phyloP scores from a whole-genome alignment of 2,113 vertebrate genomes.

The Notothenia coriiceps region DNA sequence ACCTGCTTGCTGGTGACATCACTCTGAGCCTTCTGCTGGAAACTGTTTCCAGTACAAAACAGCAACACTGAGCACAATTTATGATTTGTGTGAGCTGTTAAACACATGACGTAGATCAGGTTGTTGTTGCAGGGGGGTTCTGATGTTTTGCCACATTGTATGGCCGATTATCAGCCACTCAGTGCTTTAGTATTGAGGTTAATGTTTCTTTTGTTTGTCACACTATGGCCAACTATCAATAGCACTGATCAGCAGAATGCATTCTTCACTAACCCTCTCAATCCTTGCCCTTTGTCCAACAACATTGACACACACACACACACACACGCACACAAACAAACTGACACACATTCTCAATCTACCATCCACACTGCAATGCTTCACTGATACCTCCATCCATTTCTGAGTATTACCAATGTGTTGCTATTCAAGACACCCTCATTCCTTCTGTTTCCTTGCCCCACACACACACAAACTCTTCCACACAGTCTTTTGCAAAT shows the following conservation, averaged over 20 bases:
- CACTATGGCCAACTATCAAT: constrained; percentile 39
- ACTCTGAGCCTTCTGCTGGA: background rate
- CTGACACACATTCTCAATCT: constrained; percentile 1
- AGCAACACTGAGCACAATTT: constrained; percentile 3
- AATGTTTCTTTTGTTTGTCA: constrained; percentile 56
- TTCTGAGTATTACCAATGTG: constrained; percentile 41
- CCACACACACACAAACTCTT: constrained; percentile 24
- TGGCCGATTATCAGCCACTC: constrained; percentile 7
- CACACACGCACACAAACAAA: constrained; percentile 8
- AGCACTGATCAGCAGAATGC: constrained; percentile 62
- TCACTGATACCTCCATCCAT: constrained; percentile 34
- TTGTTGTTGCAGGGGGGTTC: constrained; percentile 9
- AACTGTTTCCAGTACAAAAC: background rate
- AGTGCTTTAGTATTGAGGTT: constrained; percentile 23
- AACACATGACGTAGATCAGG: constrained; percentile 26
- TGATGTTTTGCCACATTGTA: constrained; percentile 20
- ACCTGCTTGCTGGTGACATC: constrained; percentile 3
- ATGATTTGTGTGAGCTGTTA: constrained; percentile 1
- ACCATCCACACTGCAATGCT: constrained; percentile 18
- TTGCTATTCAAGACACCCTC: constrained; percentile 35
- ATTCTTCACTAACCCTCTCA: constrained; percentile 69
- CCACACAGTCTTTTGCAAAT: constrained; percentile 46
- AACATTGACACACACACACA: constrained; percentile 20
- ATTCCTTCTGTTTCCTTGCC: constrained; percentile 8
- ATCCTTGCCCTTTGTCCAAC: constrained; percentile 61